Percentiles rank a stretch among this genome's conserved stretches.
Evolutionary conservation across 2,797 vertebrate species (phyloP).

Genomic region (Darevskia mixta): DNA sequence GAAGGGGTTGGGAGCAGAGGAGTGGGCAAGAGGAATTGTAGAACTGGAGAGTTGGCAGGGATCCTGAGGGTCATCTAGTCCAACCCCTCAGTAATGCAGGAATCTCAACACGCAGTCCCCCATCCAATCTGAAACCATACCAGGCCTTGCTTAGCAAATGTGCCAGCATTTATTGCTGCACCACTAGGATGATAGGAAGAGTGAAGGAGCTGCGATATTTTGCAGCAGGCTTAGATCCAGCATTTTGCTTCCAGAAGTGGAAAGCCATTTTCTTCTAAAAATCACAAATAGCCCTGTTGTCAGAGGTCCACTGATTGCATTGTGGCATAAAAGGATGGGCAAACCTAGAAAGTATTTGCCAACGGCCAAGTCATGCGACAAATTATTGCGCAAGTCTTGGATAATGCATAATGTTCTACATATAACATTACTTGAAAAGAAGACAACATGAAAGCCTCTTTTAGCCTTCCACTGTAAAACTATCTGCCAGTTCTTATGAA

Average conservation of each 20-base stretch:
- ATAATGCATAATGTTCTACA: background rate
- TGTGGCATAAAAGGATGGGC: background rate
- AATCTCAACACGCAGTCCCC: too few relatives aligned
- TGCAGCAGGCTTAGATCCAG: background rate
- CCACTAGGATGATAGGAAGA: background rate
- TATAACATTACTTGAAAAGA: conserved; percentile 18
- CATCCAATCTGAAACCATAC: too few relatives aligned
- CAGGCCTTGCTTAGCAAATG: background rate
- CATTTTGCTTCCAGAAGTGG: background rate
- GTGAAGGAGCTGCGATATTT: too few relatives aligned
- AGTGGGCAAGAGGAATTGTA: background rate
- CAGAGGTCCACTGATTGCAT: background rate
- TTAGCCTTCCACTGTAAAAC: conserved; percentile 40
- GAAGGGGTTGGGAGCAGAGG: background rate
- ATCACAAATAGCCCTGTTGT: background rate
- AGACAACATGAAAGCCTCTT: conserved; percentile 31
- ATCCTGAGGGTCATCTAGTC: too few relatives aligned
- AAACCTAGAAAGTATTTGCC: background rate
- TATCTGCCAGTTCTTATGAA: conserved; percentile 32
- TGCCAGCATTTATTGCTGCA: background rate
- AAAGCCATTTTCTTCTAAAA: background rate
- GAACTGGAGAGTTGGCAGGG: background rate
- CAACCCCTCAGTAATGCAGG: too few relatives aligned
- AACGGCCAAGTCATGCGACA: background rate
- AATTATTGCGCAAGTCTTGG: conserved; percentile 20